phyloP scores from a whole-genome alignment of 1,140 invertebrate genomes.

The Drosophila truncata region DNA sequence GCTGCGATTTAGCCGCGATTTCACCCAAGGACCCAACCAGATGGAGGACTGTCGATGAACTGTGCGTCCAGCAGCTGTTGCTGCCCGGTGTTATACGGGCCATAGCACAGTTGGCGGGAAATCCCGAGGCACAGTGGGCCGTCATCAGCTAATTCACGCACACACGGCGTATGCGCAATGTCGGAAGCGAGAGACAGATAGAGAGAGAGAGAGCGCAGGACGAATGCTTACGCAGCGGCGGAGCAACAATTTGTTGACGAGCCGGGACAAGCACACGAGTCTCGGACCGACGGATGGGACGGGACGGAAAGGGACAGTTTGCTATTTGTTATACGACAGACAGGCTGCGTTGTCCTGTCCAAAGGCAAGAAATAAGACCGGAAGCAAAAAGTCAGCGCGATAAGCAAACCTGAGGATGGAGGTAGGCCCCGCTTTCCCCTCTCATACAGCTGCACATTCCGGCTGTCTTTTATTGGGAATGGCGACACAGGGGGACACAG shows the following conservation, averaged over 20 bases:
- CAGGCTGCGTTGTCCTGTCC: slow-evolving; percentile 47
- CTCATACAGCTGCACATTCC: slow-evolving; percentile 49
- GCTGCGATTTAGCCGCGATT: slow-evolving; percentile 52
- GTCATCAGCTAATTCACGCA: slow-evolving; percentile 30
- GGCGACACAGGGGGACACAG: slow-evolving; percentile 43
- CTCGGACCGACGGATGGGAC: slow-evolving; percentile 7
- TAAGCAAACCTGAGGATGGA: slow-evolving; percentile 46
- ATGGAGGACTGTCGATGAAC: slow-evolving; percentile 77
- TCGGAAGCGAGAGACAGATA: slow-evolving; percentile 6
- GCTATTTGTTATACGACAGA: slow-evolving; percentile 57
- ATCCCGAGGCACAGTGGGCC: slow-evolving; percentile 60
- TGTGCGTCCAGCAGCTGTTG: slow-evolving; percentile 72
- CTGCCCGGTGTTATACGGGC: slow-evolving; percentile 67
- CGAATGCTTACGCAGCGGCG: slow-evolving; percentile 59
- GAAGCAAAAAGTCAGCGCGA: slow-evolving; percentile 79
- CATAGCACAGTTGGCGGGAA: slow-evolving; percentile 51
- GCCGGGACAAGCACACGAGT: slow-evolving; percentile 36
- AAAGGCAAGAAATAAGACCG: slow-evolving; percentile 64
- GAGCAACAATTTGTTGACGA: slow-evolving; percentile 81
- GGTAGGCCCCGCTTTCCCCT: neutral
- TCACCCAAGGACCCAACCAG: slow-evolving; percentile 64
- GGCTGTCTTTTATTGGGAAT: slow-evolving; percentile 65
- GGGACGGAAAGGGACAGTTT: slow-evolving; percentile 10
- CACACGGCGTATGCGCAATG: slow-evolving; percentile 79
- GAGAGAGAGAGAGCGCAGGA: slow-evolving; percentile 17